Conservation (phyloP, 64 coral and sea anemone genomes). For the Hydrozoanthus tunicans region DNA sequence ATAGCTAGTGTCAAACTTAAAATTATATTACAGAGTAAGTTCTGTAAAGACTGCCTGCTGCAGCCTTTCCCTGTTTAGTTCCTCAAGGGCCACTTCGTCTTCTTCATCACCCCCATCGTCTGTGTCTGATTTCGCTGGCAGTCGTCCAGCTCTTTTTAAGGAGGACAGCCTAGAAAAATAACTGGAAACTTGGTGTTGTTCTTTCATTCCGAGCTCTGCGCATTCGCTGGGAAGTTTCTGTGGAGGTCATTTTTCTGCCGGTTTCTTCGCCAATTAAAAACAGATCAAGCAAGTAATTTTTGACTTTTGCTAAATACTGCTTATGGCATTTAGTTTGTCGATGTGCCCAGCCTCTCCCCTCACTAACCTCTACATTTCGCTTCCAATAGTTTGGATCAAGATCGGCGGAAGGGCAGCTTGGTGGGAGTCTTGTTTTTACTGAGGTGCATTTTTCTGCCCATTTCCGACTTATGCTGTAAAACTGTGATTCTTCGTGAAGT, state of each 20-base stretch:
- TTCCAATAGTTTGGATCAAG: background rate
- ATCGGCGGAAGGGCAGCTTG: background rate
- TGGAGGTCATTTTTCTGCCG: constrained; percentile 27
- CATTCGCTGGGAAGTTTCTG: constrained; percentile 27
- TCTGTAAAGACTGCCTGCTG: too few relatives aligned
- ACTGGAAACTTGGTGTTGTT: constrained; percentile 36
- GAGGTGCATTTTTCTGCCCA: constrained; percentile 50
- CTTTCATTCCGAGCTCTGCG: background rate
- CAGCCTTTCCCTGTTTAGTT: too few relatives aligned
- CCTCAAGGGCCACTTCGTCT: too few relatives aligned
- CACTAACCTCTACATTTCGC: background rate
- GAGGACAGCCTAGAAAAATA: constrained; percentile 14
- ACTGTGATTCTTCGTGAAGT: constrained; percentile 60
- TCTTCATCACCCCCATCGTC: too few relatives aligned
- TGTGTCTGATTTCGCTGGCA: background rate
- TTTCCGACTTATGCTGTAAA: constrained; percentile 52
- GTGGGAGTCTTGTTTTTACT: constrained; percentile 40
- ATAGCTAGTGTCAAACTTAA: too few relatives aligned
- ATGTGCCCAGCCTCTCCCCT: constrained; percentile 35
- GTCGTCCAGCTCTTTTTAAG: constrained; percentile 27
- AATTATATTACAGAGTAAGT: too few relatives aligned
- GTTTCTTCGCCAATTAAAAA: constrained; percentile 60
- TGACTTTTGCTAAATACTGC: constrained; percentile 14
- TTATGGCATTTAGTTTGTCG: constrained; percentile 13
- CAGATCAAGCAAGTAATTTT: constrained; percentile 33